phyloP scores from a whole-genome alignment of 1,140 invertebrate genomes.

The Lasioglossum baleicum region DNA sequence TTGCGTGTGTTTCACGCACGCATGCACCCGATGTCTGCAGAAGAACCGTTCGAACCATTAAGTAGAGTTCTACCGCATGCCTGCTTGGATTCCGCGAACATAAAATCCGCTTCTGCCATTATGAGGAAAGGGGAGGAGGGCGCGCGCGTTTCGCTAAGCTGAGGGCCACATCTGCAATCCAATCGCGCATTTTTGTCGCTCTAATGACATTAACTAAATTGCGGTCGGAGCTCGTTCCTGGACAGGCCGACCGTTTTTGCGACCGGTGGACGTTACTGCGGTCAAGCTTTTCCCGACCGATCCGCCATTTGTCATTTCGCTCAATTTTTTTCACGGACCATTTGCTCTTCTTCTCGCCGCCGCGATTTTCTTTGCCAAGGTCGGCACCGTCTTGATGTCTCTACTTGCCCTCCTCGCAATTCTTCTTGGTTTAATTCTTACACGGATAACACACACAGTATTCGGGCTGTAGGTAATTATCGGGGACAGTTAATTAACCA shows the following conservation, averaged over 20 bases:
- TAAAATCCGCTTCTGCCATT: constrained; percentile 57
- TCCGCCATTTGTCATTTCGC: not conserved
- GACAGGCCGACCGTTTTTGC: constrained; percentile 19
- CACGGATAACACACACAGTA: no score
- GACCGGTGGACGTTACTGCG: not conserved
- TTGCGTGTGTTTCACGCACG: constrained; percentile 9
- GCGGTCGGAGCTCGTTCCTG: constrained; percentile 11
- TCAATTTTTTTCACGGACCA: not conserved
- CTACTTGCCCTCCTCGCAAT: no score
- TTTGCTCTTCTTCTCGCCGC: not conserved
- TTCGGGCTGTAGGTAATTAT: no score
- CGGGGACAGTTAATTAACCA: no score
- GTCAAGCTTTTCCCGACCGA: not conserved
- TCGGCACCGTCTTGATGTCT: no score
- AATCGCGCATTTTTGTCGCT: constrained; percentile 57
- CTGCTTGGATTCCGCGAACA: constrained; percentile 60
- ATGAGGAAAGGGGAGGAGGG: constrained; percentile 7
- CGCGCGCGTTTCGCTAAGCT: not conserved
- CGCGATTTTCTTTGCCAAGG: no score
- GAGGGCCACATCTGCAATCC: constrained; percentile 49
- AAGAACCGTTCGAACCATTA: constrained; percentile 68
- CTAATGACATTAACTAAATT: constrained; percentile 61
- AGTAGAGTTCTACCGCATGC: constrained; percentile 64
- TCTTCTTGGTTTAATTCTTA: no score
- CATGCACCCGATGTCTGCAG: constrained; percentile 21